Evolutionary conservation across 2,113 vertebrate genomes (phyloP).

Genomic region (Baryphthengus martii): DNA sequence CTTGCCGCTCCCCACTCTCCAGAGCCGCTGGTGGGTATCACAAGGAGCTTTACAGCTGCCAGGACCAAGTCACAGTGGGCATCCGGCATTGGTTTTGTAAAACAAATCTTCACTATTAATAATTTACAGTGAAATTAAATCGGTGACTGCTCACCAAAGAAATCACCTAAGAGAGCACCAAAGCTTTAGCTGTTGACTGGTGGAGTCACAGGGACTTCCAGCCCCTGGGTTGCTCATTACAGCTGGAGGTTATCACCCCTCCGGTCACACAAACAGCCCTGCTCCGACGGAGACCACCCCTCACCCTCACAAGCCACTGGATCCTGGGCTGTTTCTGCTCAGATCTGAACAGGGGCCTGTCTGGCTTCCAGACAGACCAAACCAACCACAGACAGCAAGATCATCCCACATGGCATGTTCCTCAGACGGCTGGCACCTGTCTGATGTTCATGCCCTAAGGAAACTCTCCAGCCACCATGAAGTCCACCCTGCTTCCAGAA

Average conservation of each 20-base stretch:
- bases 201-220: background rate
- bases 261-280: background rate
- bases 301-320: background rate
- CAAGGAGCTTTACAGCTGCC: background rate
- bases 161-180: background rate
- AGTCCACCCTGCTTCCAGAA: background rate
- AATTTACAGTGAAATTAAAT: slow-evolving; percentile 16
- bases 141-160: background rate
- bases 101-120: background rate
- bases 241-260: background rate
- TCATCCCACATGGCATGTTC: too few species aligned
- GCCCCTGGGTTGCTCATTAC: background rate
- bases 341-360: background rate
- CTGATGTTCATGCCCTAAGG: background rate
- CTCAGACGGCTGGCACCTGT: background rate
- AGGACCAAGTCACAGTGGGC: background rate
- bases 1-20: too few species aligned
- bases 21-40: too few species aligned
- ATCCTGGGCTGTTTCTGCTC: slow-evolving; percentile 38
- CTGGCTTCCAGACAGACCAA: background rate
- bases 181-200: background rate
- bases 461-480: background rate
- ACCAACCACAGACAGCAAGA: background rate
- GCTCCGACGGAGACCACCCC: background rate
- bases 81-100: background rate